phyloP scores from a whole-genome alignment of 2,113 vertebrate genomes.

The Meriones unguiculatus region DNA sequence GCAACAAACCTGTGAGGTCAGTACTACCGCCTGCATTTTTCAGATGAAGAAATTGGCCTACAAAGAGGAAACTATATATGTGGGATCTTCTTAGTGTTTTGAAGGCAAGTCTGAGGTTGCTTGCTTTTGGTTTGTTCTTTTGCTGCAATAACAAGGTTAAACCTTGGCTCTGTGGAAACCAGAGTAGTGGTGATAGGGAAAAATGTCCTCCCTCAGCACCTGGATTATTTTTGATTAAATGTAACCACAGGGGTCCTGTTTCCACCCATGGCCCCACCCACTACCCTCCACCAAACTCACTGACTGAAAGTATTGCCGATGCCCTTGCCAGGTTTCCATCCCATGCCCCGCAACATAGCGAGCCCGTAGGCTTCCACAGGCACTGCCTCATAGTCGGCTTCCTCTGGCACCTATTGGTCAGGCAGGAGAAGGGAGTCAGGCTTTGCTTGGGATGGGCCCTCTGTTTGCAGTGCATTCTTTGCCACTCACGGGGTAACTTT shows the following conservation, averaged over 20 bases:
- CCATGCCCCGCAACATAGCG: conserved; percentile 96
- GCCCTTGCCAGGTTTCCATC: conserved; percentile 93
- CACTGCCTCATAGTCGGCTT: conserved; percentile 91
- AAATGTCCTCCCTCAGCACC: neutral
- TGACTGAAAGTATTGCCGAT: conserved; percentile 94
- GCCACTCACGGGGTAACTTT: neutral
- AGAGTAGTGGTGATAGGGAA: neutral
- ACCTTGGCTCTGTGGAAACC: neutral
- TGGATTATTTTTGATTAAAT: neutral
- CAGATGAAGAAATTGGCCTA: neutral
- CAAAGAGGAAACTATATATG: conserved; percentile 25
- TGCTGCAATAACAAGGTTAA: neutral
- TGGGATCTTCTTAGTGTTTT: neutral
- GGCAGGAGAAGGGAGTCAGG: conserved; percentile 48
- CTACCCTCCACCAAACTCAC: conserved; percentile 85
- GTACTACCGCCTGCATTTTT: conserved; percentile 7
- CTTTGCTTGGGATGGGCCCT: neutral
- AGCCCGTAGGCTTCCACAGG: conserved; percentile 93
- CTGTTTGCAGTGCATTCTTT: neutral
- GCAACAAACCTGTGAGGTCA: neutral
- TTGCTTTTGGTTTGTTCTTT: neutral
- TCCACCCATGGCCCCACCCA: neutral
- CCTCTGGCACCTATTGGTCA: conserved; percentile 87
- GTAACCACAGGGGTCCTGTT: neutral
- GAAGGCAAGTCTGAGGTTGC: neutral